Evolutionary conservation across 1,140 invertebrate species (phyloP).

Genomic region (Euglossa dilemma): DNA sequence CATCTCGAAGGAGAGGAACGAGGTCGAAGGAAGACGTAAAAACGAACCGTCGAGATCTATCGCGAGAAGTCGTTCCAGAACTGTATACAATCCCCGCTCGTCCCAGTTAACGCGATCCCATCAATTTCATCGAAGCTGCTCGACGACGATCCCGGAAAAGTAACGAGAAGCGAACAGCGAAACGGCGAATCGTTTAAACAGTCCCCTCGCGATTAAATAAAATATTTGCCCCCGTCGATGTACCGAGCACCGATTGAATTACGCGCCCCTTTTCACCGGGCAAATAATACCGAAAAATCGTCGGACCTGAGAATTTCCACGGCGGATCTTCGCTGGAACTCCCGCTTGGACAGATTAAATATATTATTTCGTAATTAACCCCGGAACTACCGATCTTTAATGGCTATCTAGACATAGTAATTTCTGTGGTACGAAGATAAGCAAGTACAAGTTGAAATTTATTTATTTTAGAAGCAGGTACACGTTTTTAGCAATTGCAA

Average conservation of each 20-base stretch:
- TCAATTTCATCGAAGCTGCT: slow-evolving; percentile 41
- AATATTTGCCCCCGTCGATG: slow-evolving; percentile 61
- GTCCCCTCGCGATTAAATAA: slow-evolving; percentile 75
- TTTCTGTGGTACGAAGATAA: too few relatives aligned
- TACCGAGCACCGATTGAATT: slow-evolving; percentile 69
- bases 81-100: slow-evolving; percentile 23
- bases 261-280: slow-evolving; percentile 37
- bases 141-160: slow-evolving; percentile 1
- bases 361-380: too few relatives aligned
- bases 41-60: slow-evolving; percentile 33
- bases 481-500: too few relatives aligned
- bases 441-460: too few relatives aligned
- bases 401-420: too few relatives aligned
- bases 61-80: slow-evolving; percentile 28
- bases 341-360: background rate
- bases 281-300: slow-evolving; percentile 53
- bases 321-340: background rate
- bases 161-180: slow-evolving; percentile 30
- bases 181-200: slow-evolving; percentile 58
- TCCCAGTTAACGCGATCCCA: slow-evolving; percentile 41
- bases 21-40: background rate
- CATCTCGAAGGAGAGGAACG: background rate
- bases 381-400: too few relatives aligned
- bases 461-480: too few relatives aligned
- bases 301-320: background rate